Percentiles rank a stretch among this genome's conserved stretches.
Conservation (phyloP, 2,113 vertebrate species). For the Channa maculata region DNA sequence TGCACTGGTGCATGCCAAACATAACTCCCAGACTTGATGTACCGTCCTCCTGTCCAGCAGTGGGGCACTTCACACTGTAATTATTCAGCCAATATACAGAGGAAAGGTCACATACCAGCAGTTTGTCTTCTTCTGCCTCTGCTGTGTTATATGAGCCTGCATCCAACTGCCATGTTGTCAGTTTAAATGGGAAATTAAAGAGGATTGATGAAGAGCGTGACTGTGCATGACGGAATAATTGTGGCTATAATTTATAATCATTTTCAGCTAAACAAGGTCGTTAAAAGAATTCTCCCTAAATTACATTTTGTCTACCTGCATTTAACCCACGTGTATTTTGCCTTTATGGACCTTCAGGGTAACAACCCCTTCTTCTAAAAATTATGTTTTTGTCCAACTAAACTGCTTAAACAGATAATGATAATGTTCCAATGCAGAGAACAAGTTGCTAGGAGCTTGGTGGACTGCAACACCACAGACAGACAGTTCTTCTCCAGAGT, state of each 20-base stretch:
- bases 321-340: not conserved
- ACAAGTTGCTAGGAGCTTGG: too few species aligned
- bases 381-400: too few species aligned
- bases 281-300: not conserved
- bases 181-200: constrained; percentile 17
- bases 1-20: constrained; percentile 25
- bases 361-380: too few species aligned
- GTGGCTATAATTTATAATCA: constrained; percentile 6
- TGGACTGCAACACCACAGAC: too few species aligned
- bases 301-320: too few species aligned
- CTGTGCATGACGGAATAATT: not conserved
- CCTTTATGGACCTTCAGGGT: not conserved
- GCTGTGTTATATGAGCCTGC: constrained; percentile 9
- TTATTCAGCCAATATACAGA: constrained; percentile 49
- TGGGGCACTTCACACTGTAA: constrained; percentile 46
- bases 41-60: constrained; percentile 38
- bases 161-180: constrained; percentile 31
- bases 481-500: too few species aligned
- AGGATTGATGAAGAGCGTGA: constrained; percentile 3
- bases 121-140: constrained; percentile 42
- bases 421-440: too few species aligned
- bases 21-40: constrained; percentile 26
- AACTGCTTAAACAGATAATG: too few species aligned
- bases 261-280: too few species aligned
- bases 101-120: constrained; percentile 70